Conservation (phyloP, 2,113 vertebrate species). For the Grallaria varia region DNA sequence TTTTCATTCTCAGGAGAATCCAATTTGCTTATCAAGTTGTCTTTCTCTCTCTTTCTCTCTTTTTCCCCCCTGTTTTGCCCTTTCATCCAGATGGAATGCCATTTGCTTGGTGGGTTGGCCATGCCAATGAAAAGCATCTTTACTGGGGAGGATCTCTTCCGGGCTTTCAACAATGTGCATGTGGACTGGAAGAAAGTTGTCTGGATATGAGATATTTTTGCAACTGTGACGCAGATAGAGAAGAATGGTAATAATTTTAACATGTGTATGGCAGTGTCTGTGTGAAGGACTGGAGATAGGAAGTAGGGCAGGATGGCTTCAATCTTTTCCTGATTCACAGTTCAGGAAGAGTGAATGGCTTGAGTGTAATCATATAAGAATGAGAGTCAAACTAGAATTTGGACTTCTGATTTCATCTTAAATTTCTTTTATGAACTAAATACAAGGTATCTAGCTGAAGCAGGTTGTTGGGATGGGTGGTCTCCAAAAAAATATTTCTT, state of each 20-base stretch:
- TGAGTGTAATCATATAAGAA: neutral
- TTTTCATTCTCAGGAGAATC: neutral
- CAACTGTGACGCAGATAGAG: slow-evolving; percentile 92
- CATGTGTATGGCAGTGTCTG: neutral
- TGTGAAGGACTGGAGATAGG: neutral
- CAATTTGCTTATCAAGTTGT: slow-evolving; percentile 21
- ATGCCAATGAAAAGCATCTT: slow-evolving; percentile 84
- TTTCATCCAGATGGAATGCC: slow-evolving; percentile 86
- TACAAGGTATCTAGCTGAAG: neutral
- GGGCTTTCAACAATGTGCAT: slow-evolving; percentile 91
- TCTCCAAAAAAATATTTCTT: neutral
- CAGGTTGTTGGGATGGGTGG: neutral
- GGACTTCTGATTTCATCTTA: neutral
- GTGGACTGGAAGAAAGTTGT: slow-evolving; percentile 94
- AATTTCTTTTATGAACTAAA: neutral
- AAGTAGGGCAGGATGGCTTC: neutral
- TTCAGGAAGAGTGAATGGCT: neutral
- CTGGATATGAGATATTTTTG: slow-evolving; percentile 93
- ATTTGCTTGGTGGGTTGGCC: slow-evolving; percentile 94
- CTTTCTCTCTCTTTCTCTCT: slow-evolving; percentile 13
- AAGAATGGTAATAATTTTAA: slow-evolving; percentile 84
- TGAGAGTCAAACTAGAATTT: neutral
- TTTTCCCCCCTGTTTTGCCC: neutral
- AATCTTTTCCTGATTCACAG: neutral
- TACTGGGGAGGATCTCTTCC: slow-evolving; percentile 95